phyloP scores from a whole-genome alignment of 2,888 invertebrate species.

The Hofmannophila pseudospretella region DNA sequence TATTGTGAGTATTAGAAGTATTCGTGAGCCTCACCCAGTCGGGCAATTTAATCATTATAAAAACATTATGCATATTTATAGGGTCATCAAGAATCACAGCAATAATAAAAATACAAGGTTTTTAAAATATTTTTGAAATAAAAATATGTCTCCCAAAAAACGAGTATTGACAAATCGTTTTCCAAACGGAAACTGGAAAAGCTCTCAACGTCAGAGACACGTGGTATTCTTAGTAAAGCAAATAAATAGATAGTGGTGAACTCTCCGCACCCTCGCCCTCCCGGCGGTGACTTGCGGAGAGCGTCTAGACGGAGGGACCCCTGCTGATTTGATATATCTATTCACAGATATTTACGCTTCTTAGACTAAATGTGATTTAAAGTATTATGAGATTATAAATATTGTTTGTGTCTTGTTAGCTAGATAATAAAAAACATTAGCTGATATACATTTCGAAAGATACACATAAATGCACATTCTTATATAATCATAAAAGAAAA shows the following conservation, averaged over 20 bases:
- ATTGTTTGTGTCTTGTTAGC: slow-evolving; percentile 4
- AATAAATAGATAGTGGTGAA: slow-evolving; percentile 69
- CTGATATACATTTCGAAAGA: too few relatives aligned
- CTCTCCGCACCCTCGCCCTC: slow-evolving; percentile 67
- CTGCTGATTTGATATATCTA: slow-evolving; percentile 27
- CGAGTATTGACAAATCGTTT: background rate
- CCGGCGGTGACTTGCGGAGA: slow-evolving; percentile 58
- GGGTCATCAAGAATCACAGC: background rate
- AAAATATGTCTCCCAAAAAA: background rate
- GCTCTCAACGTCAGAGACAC: slow-evolving; percentile 54
- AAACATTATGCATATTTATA: slow-evolving; percentile 10
- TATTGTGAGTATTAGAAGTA: slow-evolving; percentile 52
- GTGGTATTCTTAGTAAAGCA: slow-evolving; percentile 61
- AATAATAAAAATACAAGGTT: too few relatives aligned
- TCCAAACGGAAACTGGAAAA: slow-evolving; percentile 28
- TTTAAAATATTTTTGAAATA: background rate
- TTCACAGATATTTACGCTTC: slow-evolving; percentile 12
- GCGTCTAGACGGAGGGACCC: slow-evolving; percentile 74
- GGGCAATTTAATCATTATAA: slow-evolving; percentile 22
- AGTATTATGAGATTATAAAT: slow-evolving; percentile 6
- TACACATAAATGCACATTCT: too few relatives aligned
- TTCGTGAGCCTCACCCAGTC: slow-evolving; percentile 29
- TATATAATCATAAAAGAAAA: slow-evolving; percentile 17
- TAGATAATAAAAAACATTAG: too few relatives aligned
- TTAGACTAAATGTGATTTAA: slow-evolving; percentile 9